phyloP scores from a whole-genome alignment of 2,113 vertebrate species.

The Pygoscelis antarcticus region DNA sequence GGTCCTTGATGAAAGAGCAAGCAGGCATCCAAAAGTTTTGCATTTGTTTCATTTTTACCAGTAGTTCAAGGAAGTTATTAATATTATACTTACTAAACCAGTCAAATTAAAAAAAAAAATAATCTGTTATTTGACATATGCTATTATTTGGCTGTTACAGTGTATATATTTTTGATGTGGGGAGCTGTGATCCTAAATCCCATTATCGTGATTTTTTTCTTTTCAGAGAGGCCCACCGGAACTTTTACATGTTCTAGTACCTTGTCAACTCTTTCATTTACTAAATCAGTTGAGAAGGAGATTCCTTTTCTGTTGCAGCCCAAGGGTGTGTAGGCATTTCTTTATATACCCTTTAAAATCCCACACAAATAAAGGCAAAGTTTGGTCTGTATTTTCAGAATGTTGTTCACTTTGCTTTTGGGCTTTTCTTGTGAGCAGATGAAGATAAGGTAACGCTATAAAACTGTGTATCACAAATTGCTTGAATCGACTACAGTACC shows the following conservation, averaged over 20 bases:
- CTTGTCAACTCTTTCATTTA: not conserved
- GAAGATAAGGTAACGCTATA: not conserved
- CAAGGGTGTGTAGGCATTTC: not conserved
- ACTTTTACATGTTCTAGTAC: not conserved
- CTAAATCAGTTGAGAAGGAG: not conserved
- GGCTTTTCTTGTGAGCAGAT: not conserved
- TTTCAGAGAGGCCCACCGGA: not conserved
- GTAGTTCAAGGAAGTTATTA: not conserved
- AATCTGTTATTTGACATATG: not conserved
- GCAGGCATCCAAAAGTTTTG: not conserved
- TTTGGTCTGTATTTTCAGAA: not conserved
- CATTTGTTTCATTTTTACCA: not conserved
- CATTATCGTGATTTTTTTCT: not conserved
- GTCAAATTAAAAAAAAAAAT: not conserved
- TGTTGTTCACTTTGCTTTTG: not conserved
- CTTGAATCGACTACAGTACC: fast-evolving
- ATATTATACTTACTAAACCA: not conserved
- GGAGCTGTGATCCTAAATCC: not conserved
- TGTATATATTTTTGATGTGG: not conserved
- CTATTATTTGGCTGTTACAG: not conserved
- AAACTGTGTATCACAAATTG: not conserved
- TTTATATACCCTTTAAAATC: not conserved
- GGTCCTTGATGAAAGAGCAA: not conserved
- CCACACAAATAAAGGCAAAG: not conserved
- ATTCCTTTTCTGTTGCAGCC: not conserved